Percentiles rank a stretch among this genome's conserved stretches.
Evolutionary conservation across 2,888 invertebrate genomes (phyloP).

Genomic region (Watsonalla cultraria): DNA sequence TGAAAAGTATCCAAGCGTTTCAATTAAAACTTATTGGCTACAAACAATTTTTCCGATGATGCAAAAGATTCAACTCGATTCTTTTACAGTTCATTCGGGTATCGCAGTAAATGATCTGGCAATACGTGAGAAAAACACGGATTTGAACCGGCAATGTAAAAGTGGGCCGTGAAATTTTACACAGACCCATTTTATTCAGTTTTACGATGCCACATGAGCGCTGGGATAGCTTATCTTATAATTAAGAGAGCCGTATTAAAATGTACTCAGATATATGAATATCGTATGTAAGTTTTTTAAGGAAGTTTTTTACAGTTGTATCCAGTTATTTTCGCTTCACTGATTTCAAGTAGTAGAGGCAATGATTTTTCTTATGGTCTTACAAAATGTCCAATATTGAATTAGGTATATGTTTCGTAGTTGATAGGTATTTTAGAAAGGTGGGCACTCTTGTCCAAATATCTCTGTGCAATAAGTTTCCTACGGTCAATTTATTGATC

Average conservation of each 20-base stretch:
- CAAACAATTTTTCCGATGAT: not conserved
- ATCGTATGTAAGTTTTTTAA: no score
- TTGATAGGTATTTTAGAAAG: no score
- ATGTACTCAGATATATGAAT: not conserved
- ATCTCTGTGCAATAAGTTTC: no score
- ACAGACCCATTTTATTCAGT: not conserved
- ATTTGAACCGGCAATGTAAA: conserved; percentile 10
- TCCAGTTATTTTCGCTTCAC: no score
- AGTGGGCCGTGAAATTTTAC: conserved; percentile 5
- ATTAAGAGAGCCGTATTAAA: not conserved
- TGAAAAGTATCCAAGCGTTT: not conserved
- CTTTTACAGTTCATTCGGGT: conserved; percentile 9
- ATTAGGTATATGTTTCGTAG: no score
- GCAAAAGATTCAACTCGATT: conserved; percentile 4
- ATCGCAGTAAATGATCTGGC: conserved; percentile 11
- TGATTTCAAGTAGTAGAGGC: no score
- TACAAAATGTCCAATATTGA: no score
- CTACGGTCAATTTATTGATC: no score
- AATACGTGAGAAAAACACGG: conserved; percentile 11
- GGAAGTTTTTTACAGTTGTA: no score
- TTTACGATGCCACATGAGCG: not conserved
- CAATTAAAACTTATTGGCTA: not conserved
- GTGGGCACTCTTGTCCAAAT: no score
- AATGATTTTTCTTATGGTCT: no score
- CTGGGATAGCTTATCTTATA: not conserved